These are phyloP conservation scores for Dendrocincla fuliginosa DNA, from an alignment of 2,797 vertebrate genomes.

Conservation along the genomic window DNA sequence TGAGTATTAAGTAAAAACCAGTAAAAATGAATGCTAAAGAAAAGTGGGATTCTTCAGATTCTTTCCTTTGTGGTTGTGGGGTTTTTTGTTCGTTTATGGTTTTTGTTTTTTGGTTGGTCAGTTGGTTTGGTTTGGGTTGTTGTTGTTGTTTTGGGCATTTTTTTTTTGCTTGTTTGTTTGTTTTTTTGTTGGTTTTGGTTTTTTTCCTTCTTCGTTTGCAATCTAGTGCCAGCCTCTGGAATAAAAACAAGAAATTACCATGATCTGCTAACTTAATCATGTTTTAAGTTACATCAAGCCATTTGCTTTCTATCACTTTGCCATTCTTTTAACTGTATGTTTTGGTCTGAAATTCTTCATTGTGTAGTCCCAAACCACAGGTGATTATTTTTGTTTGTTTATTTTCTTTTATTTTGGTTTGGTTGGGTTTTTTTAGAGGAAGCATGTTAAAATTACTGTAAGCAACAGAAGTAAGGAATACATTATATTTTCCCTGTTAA, in stretches of 20 bases:
- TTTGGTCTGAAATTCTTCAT: conserved; percentile 22
- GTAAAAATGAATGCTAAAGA: background rate
- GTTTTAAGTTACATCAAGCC: background rate
- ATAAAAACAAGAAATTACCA: background rate
- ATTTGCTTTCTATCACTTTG: background rate
- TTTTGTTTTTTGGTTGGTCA: background rate
- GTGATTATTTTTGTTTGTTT: background rate
- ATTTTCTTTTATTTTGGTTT: too few species aligned
- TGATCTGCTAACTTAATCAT: background rate
- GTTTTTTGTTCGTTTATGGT: background rate
- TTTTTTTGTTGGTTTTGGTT: too few species aligned
- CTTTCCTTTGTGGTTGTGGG: background rate
- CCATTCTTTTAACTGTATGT: background rate
- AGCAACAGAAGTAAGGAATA: background rate
- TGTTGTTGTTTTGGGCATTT: background rate
- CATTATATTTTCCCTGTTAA: background rate
- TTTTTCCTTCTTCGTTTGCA: background rate
- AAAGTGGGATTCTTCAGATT: background rate
- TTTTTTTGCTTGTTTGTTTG: background rate
- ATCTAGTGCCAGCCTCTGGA: background rate
- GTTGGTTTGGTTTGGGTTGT: too few species aligned
- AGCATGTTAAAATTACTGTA: conserved; percentile 5
- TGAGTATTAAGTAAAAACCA: background rate
- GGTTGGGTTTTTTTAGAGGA: background rate
- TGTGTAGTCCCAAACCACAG: background rate